Percentiles rank a stretch among this genome's conserved stretches.
Evolutionary conservation across 2,113 vertebrate genomes (phyloP).

Genomic region (Pithys albifrons): DNA sequence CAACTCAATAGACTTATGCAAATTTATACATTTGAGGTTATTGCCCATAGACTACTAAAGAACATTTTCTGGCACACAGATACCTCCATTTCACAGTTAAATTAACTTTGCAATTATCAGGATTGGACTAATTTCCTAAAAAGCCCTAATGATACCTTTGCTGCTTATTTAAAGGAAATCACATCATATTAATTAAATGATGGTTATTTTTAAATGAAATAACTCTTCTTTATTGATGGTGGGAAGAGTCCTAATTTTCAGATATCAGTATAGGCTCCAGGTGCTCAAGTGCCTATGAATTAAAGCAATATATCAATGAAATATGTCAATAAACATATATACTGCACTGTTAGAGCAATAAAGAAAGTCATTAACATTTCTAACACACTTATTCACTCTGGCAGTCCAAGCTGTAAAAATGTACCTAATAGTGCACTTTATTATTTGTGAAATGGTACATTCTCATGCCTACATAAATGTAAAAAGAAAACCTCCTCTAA

Average conservation of each 20-base stretch:
- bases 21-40: neutral
- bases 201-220: neutral
- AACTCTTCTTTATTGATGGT: neutral
- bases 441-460: neutral
- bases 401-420: neutral
- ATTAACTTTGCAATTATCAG: constrained; percentile 12
- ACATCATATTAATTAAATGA: neutral
- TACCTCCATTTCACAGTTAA: constrained; percentile 7
- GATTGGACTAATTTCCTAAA: neutral
- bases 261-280: neutral
- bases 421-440: neutral
- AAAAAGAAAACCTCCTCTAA: neutral
- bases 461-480: neutral
- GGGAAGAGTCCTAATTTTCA: neutral
- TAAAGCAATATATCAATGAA: neutral
- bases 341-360: neutral
- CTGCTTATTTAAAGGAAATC: neutral
- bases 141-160: neutral
- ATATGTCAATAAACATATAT: neutral
- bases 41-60: neutral
- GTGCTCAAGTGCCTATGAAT: neutral
- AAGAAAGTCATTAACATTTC: neutral
- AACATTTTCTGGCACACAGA: neutral
- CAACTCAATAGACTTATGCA: neutral
- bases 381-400: neutral